Percentiles rank a stretch among this genome's conserved stretches.
Conservation (phyloP, 2,888 invertebrate species). For the Lasioglossum figueresi region DNA sequence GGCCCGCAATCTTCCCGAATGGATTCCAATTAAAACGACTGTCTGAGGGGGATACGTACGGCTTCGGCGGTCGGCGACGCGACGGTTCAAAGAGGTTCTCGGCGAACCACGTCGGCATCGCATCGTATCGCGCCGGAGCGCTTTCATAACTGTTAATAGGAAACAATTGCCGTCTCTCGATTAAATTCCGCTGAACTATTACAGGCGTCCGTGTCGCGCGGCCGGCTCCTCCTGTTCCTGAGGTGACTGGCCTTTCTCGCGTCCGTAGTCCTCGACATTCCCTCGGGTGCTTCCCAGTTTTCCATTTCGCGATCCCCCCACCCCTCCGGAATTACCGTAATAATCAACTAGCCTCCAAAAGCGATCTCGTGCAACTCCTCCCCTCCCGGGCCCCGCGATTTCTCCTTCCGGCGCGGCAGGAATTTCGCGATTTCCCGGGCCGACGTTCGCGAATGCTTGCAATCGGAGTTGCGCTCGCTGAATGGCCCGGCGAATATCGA, state of each 20-base stretch:
- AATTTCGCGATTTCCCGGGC: conserved; percentile 15
- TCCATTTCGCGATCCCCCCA: neutral
- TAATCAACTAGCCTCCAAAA: conserved; percentile 29
- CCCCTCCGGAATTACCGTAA: neutral
- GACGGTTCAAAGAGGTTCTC: conserved; percentile 47
- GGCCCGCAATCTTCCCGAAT: conserved; percentile 43
- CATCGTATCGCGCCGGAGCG: conserved; percentile 32
- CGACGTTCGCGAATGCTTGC: neutral
- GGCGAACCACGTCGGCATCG: conserved; percentile 49
- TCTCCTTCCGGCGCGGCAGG: conserved; percentile 12
- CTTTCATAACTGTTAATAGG: conserved; percentile 68
- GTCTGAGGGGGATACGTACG: conserved; percentile 29
- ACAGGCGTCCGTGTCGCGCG: conserved; percentile 19
- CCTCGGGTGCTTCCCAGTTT: neutral
- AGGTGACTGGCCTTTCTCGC: conserved; percentile 48
- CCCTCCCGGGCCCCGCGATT: conserved; percentile 18
- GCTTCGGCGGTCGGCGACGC: conserved; percentile 46
- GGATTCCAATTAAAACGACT: conserved; percentile 61
- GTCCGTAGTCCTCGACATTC: conserved; percentile 14
- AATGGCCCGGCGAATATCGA: conserved; percentile 30
- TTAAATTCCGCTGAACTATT: conserved; percentile 67
- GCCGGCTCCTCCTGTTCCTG: conserved; percentile 35
- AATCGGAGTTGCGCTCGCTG: neutral
- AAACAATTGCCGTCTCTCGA: conserved; percentile 68
- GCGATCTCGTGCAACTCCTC: conserved; percentile 14